These are phyloP conservation scores for Hetaerina titia DNA, from an alignment of 2,888 invertebrate genomes.

Conservation along the genomic window DNA sequence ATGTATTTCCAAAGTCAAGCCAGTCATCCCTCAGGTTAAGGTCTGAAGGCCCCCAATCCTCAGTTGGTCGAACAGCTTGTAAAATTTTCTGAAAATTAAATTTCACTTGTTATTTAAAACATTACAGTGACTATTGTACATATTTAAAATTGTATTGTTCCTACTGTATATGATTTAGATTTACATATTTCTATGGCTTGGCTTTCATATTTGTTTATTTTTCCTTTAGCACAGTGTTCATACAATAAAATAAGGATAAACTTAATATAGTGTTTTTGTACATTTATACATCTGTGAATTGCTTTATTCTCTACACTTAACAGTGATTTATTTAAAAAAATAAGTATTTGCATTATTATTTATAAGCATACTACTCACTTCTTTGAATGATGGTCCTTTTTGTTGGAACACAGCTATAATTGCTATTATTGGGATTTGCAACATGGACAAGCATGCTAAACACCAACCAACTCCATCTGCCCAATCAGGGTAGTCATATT, in stretches of 20 bases:
- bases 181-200: neutral
- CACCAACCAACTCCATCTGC: constrained; percentile 74
- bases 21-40: constrained; percentile 63
- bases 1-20: constrained; percentile 61
- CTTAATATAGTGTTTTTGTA: too few relatives aligned
- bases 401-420: constrained; percentile 72
- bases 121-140: too few relatives aligned
- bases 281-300: too few relatives aligned
- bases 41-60: constrained; percentile 83
- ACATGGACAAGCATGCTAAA: constrained; percentile 73
- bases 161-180: neutral
- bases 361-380: constrained; percentile 68
- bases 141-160: neutral
- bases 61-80: constrained; percentile 74
- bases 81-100: constrained; percentile 74
- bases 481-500: constrained; percentile 74
- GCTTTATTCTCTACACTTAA: too few relatives aligned
- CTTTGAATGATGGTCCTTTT: constrained; percentile 71
- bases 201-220: neutral
- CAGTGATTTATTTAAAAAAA: too few relatives aligned
- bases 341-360: too few relatives aligned
- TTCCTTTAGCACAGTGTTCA: neutral
- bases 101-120: too few relatives aligned
- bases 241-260: too few relatives aligned
- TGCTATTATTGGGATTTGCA: constrained; percentile 75